A percentile compares a stretch with the other conserved stretches of the same genome.
phyloP scores from a whole-genome alignment of 2,797 vertebrate species.

The Halcyon chelicuti region DNA sequence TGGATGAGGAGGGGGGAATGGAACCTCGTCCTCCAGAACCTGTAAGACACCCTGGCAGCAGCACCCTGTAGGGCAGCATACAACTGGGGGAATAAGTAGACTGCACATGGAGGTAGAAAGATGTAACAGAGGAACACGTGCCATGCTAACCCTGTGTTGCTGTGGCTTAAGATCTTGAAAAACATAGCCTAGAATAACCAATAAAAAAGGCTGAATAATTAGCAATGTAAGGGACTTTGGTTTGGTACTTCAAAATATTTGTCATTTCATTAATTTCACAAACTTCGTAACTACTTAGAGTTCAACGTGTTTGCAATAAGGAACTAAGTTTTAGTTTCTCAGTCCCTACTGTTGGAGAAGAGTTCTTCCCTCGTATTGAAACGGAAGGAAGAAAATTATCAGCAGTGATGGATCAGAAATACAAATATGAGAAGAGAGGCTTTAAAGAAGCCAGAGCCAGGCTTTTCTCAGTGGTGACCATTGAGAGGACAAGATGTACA shows the following conservation, averaged over 20 bases:
- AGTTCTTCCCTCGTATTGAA: not conserved
- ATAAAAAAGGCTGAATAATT: not conserved
- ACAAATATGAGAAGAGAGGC: not conserved
- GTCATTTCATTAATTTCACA: not conserved
- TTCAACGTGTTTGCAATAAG: not conserved
- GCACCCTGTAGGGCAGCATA: not conserved
- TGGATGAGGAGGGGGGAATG: not conserved
- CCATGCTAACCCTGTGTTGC: not conserved
- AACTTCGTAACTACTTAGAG: not conserved
- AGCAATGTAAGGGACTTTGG: not conserved
- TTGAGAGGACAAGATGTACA: not conserved
- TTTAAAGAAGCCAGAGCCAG: not conserved
- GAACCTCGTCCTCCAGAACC: not conserved
- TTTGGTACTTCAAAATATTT: not conserved
- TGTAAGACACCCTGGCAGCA: not conserved
- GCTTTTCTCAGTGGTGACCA: not conserved
- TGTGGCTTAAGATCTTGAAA: not conserved
- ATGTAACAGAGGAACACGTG: not conserved
- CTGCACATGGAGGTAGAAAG: not conserved
- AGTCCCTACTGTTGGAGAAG: not conserved
- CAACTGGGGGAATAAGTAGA: not conserved
- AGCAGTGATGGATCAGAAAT: not conserved
- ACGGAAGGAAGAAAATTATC: not conserved
- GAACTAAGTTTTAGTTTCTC: not conserved
- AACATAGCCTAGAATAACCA: not conserved